Conservation (phyloP, 2,113 vertebrate genomes). For the Opisthocomus hoazin region DNA sequence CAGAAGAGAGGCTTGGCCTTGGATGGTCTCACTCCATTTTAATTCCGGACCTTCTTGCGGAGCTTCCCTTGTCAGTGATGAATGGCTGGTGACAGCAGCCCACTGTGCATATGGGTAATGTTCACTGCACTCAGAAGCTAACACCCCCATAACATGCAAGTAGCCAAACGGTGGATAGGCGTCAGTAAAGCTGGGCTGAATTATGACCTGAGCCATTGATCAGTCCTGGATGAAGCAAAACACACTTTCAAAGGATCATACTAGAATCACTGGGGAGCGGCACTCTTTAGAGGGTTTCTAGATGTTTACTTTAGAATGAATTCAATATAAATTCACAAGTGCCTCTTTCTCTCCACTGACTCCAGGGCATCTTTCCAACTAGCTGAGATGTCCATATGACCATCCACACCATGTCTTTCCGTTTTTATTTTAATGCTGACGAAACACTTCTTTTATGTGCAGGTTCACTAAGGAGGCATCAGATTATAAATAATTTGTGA, state of each 20-base stretch:
- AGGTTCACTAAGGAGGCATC: background rate
- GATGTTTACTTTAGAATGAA: background rate
- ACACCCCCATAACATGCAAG: background rate
- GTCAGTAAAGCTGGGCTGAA: background rate
- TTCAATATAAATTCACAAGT: background rate
- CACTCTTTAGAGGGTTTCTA: background rate
- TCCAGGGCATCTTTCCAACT: background rate
- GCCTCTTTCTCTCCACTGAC: background rate
- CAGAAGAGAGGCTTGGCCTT: conserved; percentile 84
- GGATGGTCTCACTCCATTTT: conserved; percentile 82
- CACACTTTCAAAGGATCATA: background rate
- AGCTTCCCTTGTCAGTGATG: conserved; percentile 76
- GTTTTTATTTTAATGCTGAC: background rate
- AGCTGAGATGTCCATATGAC: background rate
- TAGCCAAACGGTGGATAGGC: background rate
- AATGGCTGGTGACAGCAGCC: conserved; percentile 90
- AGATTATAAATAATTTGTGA: background rate
- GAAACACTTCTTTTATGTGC: background rate
- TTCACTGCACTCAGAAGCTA: background rate
- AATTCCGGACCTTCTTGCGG: conserved; percentile 71
- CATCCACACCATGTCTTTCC: background rate
- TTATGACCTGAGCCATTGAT: background rate
- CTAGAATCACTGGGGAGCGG: background rate
- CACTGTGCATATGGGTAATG: conserved; percentile 91
- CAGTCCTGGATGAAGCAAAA: background rate